phyloP scores from a whole-genome alignment of 2,888 invertebrate genomes.

The Spicauda simplicius region DNA sequence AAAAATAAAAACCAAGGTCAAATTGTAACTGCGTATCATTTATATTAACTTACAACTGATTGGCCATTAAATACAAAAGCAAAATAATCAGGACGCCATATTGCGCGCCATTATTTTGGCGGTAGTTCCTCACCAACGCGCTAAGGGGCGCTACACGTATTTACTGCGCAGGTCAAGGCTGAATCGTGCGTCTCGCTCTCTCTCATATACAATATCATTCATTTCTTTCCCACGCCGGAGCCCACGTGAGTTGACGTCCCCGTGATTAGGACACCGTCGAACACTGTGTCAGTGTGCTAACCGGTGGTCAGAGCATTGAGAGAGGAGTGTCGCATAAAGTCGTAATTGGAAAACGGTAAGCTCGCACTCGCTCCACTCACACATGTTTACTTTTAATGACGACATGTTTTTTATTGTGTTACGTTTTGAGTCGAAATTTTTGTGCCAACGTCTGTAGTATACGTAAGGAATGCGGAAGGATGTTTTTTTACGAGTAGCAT shows the following conservation, averaged over 20 bases:
- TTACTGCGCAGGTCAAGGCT: constrained; percentile 75
- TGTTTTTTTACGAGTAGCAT: constrained; percentile 27
- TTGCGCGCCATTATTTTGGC: constrained; percentile 56
- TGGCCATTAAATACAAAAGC: constrained; percentile 23
- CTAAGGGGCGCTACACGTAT: constrained; percentile 50
- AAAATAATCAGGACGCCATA: constrained; percentile 45
- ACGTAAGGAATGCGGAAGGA: constrained; percentile 39
- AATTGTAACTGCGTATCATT: constrained; percentile 28
- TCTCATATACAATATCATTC: constrained; percentile 38
- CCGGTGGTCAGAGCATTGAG: constrained; percentile 31
- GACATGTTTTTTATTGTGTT: constrained; percentile 35
- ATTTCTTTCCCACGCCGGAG: constrained; percentile 48
- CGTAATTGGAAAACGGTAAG: constrained; percentile 35
- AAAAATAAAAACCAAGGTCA: constrained; percentile 30
- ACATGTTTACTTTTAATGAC: constrained; percentile 23
- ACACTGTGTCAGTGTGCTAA: constrained; percentile 47
- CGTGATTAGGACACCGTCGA: constrained; percentile 32
- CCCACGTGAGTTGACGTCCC: constrained; percentile 52
- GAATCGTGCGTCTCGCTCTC: constrained; percentile 52
- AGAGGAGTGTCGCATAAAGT: constrained; percentile 10
- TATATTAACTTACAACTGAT: constrained; percentile 22
- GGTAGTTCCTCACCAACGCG: constrained; percentile 48
- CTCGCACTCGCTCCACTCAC: constrained; percentile 31
- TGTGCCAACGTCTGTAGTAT: constrained; percentile 32
- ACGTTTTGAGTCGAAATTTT: constrained; percentile 21